phyloP scores from a whole-genome alignment of 1,140 invertebrate genomes.

The Drosophila gunungcola region DNA sequence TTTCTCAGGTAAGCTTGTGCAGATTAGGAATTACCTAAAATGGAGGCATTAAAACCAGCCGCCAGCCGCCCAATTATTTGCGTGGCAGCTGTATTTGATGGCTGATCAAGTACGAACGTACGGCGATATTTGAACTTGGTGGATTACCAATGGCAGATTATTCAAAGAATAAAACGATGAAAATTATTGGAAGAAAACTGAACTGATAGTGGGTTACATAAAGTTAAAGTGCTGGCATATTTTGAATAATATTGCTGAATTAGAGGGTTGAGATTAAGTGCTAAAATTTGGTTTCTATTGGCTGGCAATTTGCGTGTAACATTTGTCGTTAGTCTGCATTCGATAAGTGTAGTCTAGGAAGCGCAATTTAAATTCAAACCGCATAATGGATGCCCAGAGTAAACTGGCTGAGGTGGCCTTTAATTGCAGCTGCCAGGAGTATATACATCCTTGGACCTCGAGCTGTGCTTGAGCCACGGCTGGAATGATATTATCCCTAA shows the following conservation, averaged over 20 bases:
- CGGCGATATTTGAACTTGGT: not conserved
- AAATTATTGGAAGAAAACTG: not conserved
- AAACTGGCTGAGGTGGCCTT: conserved; percentile 85
- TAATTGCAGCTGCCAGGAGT: conserved; percentile 87
- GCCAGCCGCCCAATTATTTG: no score
- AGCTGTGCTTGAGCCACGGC: conserved; percentile 88
- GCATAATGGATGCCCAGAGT: conserved; percentile 86
- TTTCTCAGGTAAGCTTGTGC: not conserved
- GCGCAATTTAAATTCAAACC: not conserved
- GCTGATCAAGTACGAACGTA: conserved; percentile 1
- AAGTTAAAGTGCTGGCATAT: not conserved
- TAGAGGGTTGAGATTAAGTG: conserved; percentile 2
- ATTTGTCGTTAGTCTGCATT: conserved; percentile 24
- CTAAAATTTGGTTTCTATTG: not conserved
- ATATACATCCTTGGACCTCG: conserved; percentile 91
- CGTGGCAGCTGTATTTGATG: no score
- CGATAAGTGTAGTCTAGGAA: conserved; percentile 13
- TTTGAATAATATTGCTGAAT: not conserved
- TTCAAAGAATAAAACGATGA: not conserved
- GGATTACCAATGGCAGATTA: conserved; percentile 1
- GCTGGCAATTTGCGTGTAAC: conserved; percentile 7
- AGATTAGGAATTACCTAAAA: not conserved
- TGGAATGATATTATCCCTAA: conserved; percentile 87
- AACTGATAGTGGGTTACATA: not conserved
- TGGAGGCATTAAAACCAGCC: no score